phyloP scores from a whole-genome alignment of 2,888 invertebrate species.

The Silvanus unidentatus region DNA sequence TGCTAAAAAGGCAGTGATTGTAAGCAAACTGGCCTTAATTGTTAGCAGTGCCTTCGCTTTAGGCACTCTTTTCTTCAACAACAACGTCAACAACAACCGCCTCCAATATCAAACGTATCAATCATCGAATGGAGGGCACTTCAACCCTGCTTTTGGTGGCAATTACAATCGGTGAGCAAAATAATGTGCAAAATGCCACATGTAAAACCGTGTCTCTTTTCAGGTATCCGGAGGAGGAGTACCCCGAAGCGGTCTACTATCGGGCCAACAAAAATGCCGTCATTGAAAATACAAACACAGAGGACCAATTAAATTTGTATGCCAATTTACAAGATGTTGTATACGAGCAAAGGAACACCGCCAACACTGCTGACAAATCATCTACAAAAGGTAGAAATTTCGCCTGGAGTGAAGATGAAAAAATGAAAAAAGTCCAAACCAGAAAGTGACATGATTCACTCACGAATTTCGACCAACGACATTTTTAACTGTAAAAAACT shows the following conservation, averaged over 20 bases:
- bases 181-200: too few species aligned
- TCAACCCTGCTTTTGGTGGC: slow-evolving; percentile 13
- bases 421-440: slow-evolving; percentile 21
- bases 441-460: too few species aligned
- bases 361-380: slow-evolving; percentile 14
- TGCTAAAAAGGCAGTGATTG: slow-evolving; percentile 69
- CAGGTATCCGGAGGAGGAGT: slow-evolving; percentile 33
- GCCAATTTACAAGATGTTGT: slow-evolving; percentile 19
- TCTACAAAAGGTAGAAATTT: slow-evolving; percentile 41
- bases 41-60: slow-evolving; percentile 64
- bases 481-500: too few species aligned
- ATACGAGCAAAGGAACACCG: slow-evolving; percentile 4
- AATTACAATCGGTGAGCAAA: slow-evolving; percentile 16
- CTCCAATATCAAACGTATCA: slow-evolving; percentile 5
- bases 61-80: slow-evolving; percentile 42
- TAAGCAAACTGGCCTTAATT: slow-evolving; percentile 69
- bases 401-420: slow-evolving; percentile 42
- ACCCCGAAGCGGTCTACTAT: slow-evolving; percentile 39
- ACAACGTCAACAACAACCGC: slow-evolving; percentile 4
- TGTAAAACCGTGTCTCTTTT: too few species aligned
- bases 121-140: slow-evolving; percentile 6
- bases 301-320: slow-evolving; percentile 27
- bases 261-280: slow-evolving; percentile 1
- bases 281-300: slow-evolving; percentile 1
- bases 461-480: too few species aligned